Evolutionary conservation across 1,140 invertebrate species (phyloP).

Genomic region (Teleogryllus occipitalis): DNA sequence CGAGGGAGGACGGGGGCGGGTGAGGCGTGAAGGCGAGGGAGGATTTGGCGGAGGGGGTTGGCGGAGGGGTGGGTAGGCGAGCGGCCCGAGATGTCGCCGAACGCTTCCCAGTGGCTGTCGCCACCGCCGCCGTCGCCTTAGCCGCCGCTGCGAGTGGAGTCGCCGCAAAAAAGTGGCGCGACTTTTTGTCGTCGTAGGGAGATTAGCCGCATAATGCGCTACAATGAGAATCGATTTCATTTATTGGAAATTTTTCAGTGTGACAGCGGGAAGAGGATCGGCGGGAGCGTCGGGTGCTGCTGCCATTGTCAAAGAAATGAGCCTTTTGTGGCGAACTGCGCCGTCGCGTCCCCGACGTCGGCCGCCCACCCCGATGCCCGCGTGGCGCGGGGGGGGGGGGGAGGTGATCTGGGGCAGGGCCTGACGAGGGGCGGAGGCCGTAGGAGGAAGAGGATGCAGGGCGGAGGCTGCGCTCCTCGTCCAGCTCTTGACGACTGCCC

Average conservation of each 20-base stretch:
- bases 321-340: neutral
- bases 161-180: neutral
- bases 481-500: neutral
- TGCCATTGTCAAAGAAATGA: conserved; percentile 4
- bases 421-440: neutral
- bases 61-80: too few relatives aligned
- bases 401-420: too few relatives aligned
- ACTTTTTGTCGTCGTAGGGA: conserved; percentile 3
- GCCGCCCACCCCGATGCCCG: neutral
- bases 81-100: neutral
- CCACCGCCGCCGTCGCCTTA: neutral
- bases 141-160: neutral
- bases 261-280: neutral
- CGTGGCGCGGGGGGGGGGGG: too few relatives aligned
- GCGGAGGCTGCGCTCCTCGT: neutral
- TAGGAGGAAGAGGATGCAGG: too few relatives aligned
- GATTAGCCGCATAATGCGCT: neutral
- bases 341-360: too few relatives aligned
- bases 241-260: neutral
- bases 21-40: neutral
- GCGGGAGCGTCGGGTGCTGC: too few relatives aligned
- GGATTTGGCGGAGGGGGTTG: too few relatives aligned
- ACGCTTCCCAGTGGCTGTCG: neutral
- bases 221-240: neutral
- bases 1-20: too few relatives aligned